Evolutionary conservation across 2,888 invertebrate genomes (phyloP), one percentile per base, ranked within the genome.

Genomic region (Polietes domitor): DNA sequence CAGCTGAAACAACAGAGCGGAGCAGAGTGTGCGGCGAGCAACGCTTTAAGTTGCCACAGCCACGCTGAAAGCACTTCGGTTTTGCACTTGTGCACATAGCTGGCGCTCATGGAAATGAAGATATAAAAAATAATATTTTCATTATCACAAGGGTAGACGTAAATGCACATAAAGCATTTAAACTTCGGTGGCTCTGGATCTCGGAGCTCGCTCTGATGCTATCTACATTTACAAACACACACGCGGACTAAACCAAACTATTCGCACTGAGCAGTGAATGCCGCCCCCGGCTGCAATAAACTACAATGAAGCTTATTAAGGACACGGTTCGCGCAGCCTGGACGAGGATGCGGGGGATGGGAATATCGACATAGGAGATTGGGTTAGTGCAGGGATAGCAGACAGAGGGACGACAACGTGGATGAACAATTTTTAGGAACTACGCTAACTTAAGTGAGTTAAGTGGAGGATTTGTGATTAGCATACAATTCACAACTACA

Each of bases 81-180:
- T 53, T n/a, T n/a, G n/a, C n/a, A n/a, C n/a, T n/a, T n/a, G n/a
- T n/a, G n/a, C n/a, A 26, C 21, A 19, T 68, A 37, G 41, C 43
- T 68, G 68, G 41, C n/a, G 12, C 32, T 12, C 12, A 9, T 26
- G 41, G 19, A 24, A 73, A 58, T 73, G 41, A 24, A 58, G 41
- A 55, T 58, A 43, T 73, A 58, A 73, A 43, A 47, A 73, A 58
- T 73, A 41, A 58, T 41, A 58, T 73, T 73, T 73, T 41, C 58
- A 58, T 73, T 58, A 73, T 73, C 28, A 58, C 58, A 15, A 32
- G 32, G 68, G 47, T n/a, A 15, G 47, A 47, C 47, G 47, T n/a
- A 1, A n/a, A n/a, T 47, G 26, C 68, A 47, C 47, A 68, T 68
- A 68, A 68, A 68, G 28, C 61, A 61, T 61, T 47, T 61, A 28